Conservation (phyloP, 2,113 vertebrate genomes). For the Xyrauchen texanus region DNA sequence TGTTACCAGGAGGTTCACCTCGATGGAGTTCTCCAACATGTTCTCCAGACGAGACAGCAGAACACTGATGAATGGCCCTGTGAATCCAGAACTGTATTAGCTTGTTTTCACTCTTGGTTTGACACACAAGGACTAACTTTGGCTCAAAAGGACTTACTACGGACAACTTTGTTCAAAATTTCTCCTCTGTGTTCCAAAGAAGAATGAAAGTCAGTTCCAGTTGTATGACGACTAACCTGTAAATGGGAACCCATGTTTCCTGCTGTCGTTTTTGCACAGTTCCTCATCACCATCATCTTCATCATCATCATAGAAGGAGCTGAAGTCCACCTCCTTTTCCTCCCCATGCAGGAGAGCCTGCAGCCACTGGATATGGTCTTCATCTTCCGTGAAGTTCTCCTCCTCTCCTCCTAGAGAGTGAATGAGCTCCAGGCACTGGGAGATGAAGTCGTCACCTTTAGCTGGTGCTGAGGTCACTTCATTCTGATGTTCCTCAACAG, state of each 20-base stretch:
- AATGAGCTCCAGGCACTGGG: constrained; percentile 85
- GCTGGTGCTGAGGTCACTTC: constrained; percentile 48
- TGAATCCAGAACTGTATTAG: background rate
- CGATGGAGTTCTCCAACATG: constrained; percentile 92
- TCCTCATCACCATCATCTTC: constrained; percentile 69
- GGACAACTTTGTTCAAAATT: too few species aligned
- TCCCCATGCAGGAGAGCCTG: constrained; percentile 56
- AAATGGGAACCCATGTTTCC: constrained; percentile 75
- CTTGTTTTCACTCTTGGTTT: too few species aligned
- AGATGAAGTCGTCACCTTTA: constrained; percentile 80
- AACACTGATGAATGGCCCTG: constrained; percentile 95
- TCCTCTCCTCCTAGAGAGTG: constrained; percentile 77
- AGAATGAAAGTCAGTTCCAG: too few species aligned
- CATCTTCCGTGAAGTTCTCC: constrained; percentile 47
- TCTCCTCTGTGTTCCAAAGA: too few species aligned
- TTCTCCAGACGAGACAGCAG: constrained; percentile 94
- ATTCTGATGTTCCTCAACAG: constrained; percentile 45
- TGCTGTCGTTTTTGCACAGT: constrained; percentile 50
- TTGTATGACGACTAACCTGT: constrained; percentile 77
- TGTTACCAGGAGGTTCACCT: constrained; percentile 91
- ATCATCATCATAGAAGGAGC: constrained; percentile 67
- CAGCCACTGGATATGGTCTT: constrained; percentile 53
- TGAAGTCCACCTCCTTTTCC: constrained; percentile 70
- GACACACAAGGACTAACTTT: too few species aligned
- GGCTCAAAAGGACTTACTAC: too few species aligned